Conservation (phyloP, 2,888 invertebrate species). For the Cerastis leucographa region DNA sequence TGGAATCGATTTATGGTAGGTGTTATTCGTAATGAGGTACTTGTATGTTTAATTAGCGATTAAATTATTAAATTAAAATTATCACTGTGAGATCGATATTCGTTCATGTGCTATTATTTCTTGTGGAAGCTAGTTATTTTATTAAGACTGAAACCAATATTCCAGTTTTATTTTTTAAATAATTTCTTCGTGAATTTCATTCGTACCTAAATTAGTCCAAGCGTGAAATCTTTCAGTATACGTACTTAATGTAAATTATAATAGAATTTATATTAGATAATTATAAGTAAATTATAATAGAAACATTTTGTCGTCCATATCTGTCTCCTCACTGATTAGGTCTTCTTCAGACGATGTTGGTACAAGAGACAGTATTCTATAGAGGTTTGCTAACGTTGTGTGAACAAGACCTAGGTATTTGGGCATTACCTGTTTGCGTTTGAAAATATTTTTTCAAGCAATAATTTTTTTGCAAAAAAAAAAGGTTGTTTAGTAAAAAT, state of each 20-base stretch:
- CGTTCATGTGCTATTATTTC: conserved; percentile 71
- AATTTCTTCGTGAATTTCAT: conserved; percentile 80
- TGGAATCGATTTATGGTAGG: conserved; percentile 86
- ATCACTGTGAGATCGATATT: conserved; percentile 64
- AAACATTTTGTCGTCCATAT: conserved; percentile 86
- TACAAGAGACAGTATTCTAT: conserved; percentile 28
- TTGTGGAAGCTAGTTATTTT: conserved; percentile 83
- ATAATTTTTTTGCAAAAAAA: conserved; percentile 14
- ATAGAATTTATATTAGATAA: conserved; percentile 91
- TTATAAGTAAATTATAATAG: conserved; percentile 89
- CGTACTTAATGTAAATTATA: conserved; percentile 90
- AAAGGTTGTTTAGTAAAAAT: conserved; percentile 61
- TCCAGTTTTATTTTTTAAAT: conserved; percentile 86
- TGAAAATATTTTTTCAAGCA: conserved; percentile 62
- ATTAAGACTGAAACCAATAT: conserved; percentile 89
- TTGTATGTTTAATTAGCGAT: conserved; percentile 85
- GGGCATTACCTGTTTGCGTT: conserved; percentile 33
- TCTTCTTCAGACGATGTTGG: conserved; percentile 80
- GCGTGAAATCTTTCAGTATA: conserved; percentile 90
- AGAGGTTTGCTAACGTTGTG: conserved; percentile 69
- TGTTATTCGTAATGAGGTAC: conserved; percentile 84
- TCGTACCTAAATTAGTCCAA: conserved; percentile 89
- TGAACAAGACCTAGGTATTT: conserved; percentile 76
- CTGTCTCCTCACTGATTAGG: conserved; percentile 77
- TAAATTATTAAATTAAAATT: conserved; percentile 82